Conservation (phyloP, 2,113 vertebrate genomes). For the Tragelaphus buxtoni region DNA sequence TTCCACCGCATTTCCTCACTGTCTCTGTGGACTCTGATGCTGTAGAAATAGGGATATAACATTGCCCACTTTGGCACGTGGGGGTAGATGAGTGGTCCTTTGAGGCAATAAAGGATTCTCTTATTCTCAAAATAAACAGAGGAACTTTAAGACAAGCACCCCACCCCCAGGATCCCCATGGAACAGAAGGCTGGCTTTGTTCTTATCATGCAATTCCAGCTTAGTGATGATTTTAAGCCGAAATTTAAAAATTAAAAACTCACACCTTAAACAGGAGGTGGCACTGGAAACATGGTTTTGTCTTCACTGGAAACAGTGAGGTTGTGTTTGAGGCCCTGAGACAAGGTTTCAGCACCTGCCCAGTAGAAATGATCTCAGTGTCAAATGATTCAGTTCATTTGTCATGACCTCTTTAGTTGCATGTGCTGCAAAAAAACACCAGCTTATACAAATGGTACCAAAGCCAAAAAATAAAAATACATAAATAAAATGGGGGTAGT, state of each 20-base stretch:
- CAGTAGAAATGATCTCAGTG: neutral
- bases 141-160: neutral
- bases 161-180: neutral
- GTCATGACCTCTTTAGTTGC: neutral
- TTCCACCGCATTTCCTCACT: neutral
- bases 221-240: neutral
- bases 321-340: neutral
- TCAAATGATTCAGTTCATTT: neutral
- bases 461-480: neutral
- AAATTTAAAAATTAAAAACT: neutral
- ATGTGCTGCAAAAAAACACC: neutral
- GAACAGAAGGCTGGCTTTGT: neutral
- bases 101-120: neutral
- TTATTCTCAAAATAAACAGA: neutral
- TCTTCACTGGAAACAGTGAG: neutral
- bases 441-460: too few species aligned
- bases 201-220: neutral
- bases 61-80: neutral
- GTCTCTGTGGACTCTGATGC: neutral
- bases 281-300: neutral
- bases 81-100: neutral
- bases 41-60: neutral
- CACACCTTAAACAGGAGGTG: neutral
- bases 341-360: neutral
- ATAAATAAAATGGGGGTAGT: rapidly evolving